Evolutionary conservation across 1,140 invertebrate species (phyloP).

Genomic region (Drosophila yakuba): DNA sequence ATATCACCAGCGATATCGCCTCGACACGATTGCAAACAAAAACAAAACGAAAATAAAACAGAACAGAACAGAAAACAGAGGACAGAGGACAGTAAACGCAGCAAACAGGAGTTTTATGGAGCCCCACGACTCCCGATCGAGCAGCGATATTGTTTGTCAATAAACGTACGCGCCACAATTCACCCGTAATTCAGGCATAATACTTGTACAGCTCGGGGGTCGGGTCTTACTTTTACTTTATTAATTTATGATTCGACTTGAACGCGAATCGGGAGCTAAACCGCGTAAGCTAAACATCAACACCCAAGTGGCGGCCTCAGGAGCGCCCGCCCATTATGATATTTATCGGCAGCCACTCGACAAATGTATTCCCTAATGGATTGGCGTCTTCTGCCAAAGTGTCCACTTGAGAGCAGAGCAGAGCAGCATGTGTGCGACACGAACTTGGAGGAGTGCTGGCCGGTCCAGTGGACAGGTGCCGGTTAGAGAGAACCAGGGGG

Average conservation of each 20-base stretch:
- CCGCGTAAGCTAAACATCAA: background rate
- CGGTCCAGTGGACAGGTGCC: too few relatives aligned
- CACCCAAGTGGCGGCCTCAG: too few relatives aligned
- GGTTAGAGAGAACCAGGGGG: background rate
- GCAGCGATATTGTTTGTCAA: slow-evolving; percentile 69
- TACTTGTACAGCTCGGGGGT: slow-evolving; percentile 34
- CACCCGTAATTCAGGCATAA: slow-evolving; percentile 45
- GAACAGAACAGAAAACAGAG: slow-evolving; percentile 25
- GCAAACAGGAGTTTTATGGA: slow-evolving; percentile 61
- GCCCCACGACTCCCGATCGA: slow-evolving; percentile 41
- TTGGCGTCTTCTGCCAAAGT: slow-evolving; percentile 22
- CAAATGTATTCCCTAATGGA: slow-evolving; percentile 43
- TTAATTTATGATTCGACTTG: slow-evolving; percentile 42
- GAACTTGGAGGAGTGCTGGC: too few relatives aligned
- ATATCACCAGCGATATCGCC: slow-evolving; percentile 57
- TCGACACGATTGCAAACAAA: slow-evolving; percentile 63
- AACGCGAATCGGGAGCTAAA: slow-evolving; percentile 16
- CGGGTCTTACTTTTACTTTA: slow-evolving; percentile 52
- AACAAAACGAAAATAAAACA: slow-evolving; percentile 33
- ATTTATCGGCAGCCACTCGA: slow-evolving; percentile 42
- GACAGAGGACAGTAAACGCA: slow-evolving; percentile 1
- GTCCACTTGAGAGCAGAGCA: background rate
- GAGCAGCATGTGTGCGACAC: too few relatives aligned
- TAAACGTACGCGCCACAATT: slow-evolving; percentile 82
- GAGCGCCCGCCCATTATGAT: slow-evolving; percentile 34